Conservation (phyloP, 1,140 invertebrate genomes). For the Aphelenchoides fujianensis region DNA sequence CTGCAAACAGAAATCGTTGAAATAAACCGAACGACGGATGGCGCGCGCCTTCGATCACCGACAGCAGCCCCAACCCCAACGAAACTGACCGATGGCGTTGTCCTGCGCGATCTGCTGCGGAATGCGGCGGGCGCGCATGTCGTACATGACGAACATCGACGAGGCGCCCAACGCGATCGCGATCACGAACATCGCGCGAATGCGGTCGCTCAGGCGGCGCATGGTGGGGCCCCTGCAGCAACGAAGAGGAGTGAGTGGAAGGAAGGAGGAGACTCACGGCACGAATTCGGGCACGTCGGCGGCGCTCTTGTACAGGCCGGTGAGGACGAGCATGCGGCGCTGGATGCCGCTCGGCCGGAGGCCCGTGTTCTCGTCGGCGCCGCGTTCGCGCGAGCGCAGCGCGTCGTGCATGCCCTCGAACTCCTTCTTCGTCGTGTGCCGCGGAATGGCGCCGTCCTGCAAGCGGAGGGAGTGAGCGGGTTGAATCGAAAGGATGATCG, state of each 20-base stretch:
- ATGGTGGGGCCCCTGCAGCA: not conserved
- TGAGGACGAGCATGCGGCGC: not conserved
- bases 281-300: not conserved
- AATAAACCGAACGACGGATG: too few relatives aligned
- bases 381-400: not conserved
- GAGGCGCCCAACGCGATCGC: not conserved
- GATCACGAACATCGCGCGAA: not conserved
- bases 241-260: not conserved
- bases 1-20: too few relatives aligned
- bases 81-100: not conserved
- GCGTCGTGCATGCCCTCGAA: not conserved
- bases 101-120: not conserved
- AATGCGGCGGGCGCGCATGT: not conserved
- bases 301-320: not conserved
- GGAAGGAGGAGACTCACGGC: constrained; percentile 1
- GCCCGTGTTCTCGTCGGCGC: not conserved
- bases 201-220: not conserved
- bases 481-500: too few relatives aligned
- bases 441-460: too few relatives aligned
- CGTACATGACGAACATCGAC: not conserved
- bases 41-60: too few relatives aligned
- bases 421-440: not conserved
- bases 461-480: too few relatives aligned
- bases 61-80: not conserved
- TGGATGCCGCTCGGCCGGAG: not conserved